These are phyloP conservation scores for Phylloscopus whistleri DNA, from an alignment of 2,113 vertebrate genomes.

Conservation along the genomic window DNA sequence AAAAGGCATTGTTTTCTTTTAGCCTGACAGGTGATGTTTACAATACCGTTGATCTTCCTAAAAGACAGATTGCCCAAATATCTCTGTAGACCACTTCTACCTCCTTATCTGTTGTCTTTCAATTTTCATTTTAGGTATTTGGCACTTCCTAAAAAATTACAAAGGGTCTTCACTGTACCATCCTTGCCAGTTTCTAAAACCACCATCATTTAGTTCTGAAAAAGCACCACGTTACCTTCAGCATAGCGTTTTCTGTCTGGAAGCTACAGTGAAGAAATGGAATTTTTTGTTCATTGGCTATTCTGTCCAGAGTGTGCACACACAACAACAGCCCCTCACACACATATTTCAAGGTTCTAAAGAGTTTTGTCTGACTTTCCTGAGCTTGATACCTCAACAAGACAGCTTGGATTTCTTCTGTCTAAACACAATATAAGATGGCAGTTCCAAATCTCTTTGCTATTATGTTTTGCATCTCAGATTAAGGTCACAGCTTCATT, in stretches of 20 bases:
- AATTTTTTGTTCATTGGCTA: background rate
- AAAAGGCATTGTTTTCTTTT: conserved; percentile 44
- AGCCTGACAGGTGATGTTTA: conserved; percentile 61
- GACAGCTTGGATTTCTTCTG: background rate
- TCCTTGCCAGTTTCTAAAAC: background rate
- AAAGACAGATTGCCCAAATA: background rate
- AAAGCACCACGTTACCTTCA: background rate
- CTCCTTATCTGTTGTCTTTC: background rate
- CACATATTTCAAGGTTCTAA: background rate
- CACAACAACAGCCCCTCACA: background rate
- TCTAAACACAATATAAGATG: background rate
- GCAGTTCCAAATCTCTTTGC: background rate
- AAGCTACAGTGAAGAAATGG: background rate
- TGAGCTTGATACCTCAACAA: background rate
- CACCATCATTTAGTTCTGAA: background rate
- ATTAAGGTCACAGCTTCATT: background rate
- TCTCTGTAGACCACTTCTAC: background rate
- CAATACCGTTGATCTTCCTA: background rate
- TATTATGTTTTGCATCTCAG: background rate
- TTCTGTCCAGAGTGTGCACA: background rate
- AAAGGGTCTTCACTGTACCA: background rate
- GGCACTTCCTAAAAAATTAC: background rate
- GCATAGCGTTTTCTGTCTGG: background rate
- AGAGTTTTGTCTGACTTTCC: background rate
- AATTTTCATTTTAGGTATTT: background rate